A percentile compares a stretch with the other conserved stretches of the same genome.
phyloP scores from a whole-genome alignment of 2,797 vertebrate genomes.

The Delichon dasypus region DNA sequence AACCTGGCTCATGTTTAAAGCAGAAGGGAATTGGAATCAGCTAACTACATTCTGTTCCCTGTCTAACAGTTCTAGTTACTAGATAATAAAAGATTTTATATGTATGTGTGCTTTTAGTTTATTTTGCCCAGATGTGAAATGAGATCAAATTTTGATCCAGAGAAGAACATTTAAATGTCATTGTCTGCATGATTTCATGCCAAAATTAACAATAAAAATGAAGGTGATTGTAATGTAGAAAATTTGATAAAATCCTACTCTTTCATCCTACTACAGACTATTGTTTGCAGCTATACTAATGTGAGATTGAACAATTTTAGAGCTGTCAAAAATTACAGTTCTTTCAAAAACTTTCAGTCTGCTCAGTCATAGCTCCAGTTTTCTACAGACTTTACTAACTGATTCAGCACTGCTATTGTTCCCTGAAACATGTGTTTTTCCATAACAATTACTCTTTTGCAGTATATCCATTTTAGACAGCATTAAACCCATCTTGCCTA shows the following conservation, averaged over 20 bases:
- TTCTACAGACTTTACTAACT: neutral
- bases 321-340: neutral
- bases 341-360: neutral
- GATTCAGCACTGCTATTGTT: neutral
- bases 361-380: neutral
- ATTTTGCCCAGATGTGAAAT: neutral
- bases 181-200: neutral
- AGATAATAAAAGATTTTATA: neutral
- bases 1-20: neutral
- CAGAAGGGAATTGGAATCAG: neutral
- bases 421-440: neutral
- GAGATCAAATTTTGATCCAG: neutral
- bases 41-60: neutral
- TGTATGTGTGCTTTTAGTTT: neutral
- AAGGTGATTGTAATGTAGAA: neutral
- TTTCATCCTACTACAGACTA: neutral
- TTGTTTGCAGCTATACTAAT: neutral
- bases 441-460: conserved; percentile 14
- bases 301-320: neutral
- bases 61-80: neutral
- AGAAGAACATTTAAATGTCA: neutral
- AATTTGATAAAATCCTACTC: neutral
- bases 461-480: neutral
- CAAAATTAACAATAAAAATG: neutral
- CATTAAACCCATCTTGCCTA: neutral